Evolutionary conservation across 2,888 invertebrate species (phyloP).

Genomic region (Drymonia ruficornis): DNA sequence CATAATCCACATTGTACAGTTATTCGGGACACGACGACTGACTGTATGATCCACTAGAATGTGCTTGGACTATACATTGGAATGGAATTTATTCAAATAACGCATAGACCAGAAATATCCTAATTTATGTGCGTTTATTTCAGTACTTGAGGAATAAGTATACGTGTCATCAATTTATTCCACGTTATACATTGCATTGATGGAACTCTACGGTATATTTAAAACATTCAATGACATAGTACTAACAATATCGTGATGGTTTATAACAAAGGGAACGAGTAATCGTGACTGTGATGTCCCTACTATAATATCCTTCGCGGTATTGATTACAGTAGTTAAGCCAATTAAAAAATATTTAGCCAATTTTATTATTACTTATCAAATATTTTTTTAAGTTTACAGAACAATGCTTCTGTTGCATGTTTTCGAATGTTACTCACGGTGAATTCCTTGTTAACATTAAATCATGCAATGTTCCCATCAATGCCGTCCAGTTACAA

Average conservation of each 20-base stretch:
- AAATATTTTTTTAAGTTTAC: neutral
- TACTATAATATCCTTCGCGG: neutral
- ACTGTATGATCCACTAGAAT: too few species aligned
- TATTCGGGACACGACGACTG: too few species aligned
- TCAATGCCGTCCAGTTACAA: constrained; percentile 26
- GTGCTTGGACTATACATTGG: too few species aligned
- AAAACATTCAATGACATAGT: constrained; percentile 27
- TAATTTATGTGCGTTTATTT: too few species aligned
- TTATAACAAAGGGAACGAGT: neutral
- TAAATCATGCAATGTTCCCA: constrained; percentile 25
- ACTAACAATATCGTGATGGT: constrained; percentile 16
- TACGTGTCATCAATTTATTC: too few species aligned
- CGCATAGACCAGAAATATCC: too few species aligned
- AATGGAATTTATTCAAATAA: too few species aligned
- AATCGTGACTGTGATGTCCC: constrained; percentile 5
- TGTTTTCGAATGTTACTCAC: neutral
- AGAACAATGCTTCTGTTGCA: neutral
- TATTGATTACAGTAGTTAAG: neutral
- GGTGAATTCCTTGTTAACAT: constrained; percentile 24
- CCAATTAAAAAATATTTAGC: too few species aligned
- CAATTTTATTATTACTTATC: neutral
- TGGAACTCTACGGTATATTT: constrained; percentile 15
- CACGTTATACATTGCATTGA: constrained; percentile 17
- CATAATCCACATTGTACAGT: too few species aligned
- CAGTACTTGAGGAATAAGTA: too few species aligned